Conservation (phyloP, 1,140 invertebrate species). For the Metaphire vulgaris region DNA sequence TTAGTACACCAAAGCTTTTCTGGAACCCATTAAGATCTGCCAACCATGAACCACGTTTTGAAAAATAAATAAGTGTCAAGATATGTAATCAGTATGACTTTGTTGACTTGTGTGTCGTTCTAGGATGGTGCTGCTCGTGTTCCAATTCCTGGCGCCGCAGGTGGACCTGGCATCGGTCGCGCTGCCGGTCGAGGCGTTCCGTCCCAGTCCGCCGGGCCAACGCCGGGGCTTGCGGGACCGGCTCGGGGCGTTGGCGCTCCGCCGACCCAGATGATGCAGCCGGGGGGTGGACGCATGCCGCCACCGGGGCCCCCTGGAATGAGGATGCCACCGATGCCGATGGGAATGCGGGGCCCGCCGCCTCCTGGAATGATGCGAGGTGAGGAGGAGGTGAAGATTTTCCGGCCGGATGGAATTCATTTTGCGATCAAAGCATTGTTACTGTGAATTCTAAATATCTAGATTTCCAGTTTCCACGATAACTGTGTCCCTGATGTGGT, state of each 20-base stretch:
- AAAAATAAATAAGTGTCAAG: too few relatives aligned
- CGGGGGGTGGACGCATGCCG: slow-evolving; percentile 46
- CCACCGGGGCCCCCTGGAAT: slow-evolving; percentile 50
- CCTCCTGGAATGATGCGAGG: slow-evolving; percentile 36
- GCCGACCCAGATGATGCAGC: slow-evolving; percentile 60
- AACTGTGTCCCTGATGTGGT: too few relatives aligned
- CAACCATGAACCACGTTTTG: too few relatives aligned
- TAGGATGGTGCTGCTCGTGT: slow-evolving; percentile 84
- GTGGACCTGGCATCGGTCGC: slow-evolving; percentile 74
- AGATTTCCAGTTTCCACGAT: too few relatives aligned
- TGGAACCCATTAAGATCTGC: too few relatives aligned
- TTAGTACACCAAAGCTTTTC: too few relatives aligned
- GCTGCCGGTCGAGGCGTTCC: slow-evolving; percentile 81
- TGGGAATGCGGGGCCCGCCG: slow-evolving; percentile 47
- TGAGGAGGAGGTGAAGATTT: too few relatives aligned
- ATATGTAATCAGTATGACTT: too few relatives aligned
- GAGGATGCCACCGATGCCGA: slow-evolving; percentile 58
- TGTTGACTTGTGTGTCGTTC: too few relatives aligned
- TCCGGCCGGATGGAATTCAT: too few relatives aligned
- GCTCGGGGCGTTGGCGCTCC: slow-evolving; percentile 91
- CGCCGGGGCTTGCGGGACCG: slow-evolving; percentile 72
- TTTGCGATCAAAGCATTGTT: too few relatives aligned
- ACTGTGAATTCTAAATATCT: too few relatives aligned
- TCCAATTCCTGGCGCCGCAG: slow-evolving; percentile 79
- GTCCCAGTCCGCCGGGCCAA: slow-evolving; percentile 36